These are phyloP conservation scores for Caenorhabditis remanei DNA, from an alignment of 1,140 invertebrate species.

Conservation along the genomic window DNA sequence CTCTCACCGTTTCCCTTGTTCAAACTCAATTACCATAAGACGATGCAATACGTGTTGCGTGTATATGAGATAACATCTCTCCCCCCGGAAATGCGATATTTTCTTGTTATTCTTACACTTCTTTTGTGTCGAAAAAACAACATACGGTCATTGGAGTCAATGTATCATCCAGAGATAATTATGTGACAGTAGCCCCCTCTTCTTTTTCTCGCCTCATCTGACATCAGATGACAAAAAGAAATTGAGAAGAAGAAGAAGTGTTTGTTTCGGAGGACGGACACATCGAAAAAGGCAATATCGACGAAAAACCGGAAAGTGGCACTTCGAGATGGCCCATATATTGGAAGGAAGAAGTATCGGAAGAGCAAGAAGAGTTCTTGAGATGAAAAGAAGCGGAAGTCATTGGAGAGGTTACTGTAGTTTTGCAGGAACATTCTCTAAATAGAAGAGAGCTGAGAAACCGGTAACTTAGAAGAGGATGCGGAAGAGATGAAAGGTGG, in stretches of 20 bases:
- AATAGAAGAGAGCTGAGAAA: no score
- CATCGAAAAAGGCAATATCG: constrained; percentile 34
- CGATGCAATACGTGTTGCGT: constrained; percentile 26
- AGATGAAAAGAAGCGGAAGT: constrained; percentile 1
- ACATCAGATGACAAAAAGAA: constrained; percentile 5
- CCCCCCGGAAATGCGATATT: constrained; percentile 32
- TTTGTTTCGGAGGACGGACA: constrained; percentile 4
- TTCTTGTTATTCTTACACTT: neutral
- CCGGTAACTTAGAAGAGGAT: no score
- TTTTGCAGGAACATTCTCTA: neutral
- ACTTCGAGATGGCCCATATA: constrained; percentile 22
- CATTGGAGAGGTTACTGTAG: neutral
- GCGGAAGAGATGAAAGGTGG: no score
- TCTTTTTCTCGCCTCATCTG: neutral
- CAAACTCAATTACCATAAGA: neutral
- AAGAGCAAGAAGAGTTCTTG: constrained; percentile 26
- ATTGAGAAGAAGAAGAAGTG: constrained; percentile 30
- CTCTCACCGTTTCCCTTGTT: neutral
- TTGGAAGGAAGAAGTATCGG: neutral
- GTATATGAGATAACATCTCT: constrained; percentile 41
- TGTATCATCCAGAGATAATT: constrained; percentile 33
- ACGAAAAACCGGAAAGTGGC: constrained; percentile 40
- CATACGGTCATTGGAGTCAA: neutral
- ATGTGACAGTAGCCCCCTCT: neutral
- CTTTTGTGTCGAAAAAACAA: neutral